phyloP scores from a whole-genome alignment of 2,888 invertebrate genomes.

The Cistogaster globosa region DNA sequence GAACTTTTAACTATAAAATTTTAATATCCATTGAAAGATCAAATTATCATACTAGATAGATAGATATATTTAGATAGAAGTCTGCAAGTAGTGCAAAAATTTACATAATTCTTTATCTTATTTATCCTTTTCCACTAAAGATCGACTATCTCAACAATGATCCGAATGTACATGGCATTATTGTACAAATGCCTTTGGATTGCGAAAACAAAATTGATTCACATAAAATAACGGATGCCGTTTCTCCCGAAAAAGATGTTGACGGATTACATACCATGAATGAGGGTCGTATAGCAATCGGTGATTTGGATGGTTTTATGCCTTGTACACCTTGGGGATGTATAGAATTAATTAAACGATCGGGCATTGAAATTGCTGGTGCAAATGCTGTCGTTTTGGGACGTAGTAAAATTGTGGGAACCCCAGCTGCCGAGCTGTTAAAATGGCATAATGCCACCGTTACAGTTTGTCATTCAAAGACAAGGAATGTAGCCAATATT shows the following conservation, averaged over 20 bases:
- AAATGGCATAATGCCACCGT: constrained; percentile 99
- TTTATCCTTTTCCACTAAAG: constrained; percentile 71
- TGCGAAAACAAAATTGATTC: constrained; percentile 91
- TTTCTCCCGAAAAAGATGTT: constrained; percentile 95
- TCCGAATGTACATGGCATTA: constrained; percentile 94
- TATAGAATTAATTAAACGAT: constrained; percentile 89
- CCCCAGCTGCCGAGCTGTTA: constrained; percentile 95
- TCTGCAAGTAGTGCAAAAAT: too few relatives aligned
- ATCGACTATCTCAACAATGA: constrained; percentile 89
- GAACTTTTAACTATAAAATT: too few relatives aligned
- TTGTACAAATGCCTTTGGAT: constrained; percentile 98
- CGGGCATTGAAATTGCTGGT: constrained; percentile 90
- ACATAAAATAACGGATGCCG: constrained; percentile 93
- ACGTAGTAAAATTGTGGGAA: constrained; percentile 98
- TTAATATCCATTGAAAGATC: too few relatives aligned
- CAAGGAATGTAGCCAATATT: constrained; percentile 90
- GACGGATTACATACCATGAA: constrained; percentile 97
- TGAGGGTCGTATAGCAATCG: constrained; percentile 95
- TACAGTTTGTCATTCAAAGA: constrained; percentile 98
- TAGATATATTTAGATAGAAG: too few relatives aligned
- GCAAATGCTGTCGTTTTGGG: constrained; percentile 96
- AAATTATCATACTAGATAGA: too few relatives aligned
- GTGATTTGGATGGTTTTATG: constrained; percentile 94
- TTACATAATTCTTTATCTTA: too few relatives aligned
- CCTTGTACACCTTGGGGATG: constrained; percentile 99